Evolutionary conservation across 2,113 vertebrate genomes (phyloP).

Genomic region (Grammomys dolichurus): DNA sequence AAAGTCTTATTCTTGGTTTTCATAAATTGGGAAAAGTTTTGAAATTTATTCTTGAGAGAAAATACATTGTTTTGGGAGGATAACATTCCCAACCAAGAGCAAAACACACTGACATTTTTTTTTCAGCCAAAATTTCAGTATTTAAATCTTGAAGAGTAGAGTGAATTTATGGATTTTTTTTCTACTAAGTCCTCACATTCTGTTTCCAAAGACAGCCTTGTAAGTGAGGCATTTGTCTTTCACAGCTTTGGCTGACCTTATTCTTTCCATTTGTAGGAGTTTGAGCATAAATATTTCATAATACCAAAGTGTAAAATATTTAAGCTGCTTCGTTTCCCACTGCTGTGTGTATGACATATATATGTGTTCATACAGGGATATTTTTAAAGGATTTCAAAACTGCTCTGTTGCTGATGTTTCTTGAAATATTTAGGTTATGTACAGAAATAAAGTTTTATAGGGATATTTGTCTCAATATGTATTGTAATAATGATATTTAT

Average conservation of each 20-base stretch:
- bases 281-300: slow-evolving; percentile 72
- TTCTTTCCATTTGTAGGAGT: slow-evolving; percentile 31
- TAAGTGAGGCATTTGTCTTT: slow-evolving; percentile 46
- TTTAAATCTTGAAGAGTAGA: slow-evolving; percentile 40
- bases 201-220: not conserved
- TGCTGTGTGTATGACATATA: not conserved
- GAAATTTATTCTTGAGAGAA: slow-evolving; percentile 2
- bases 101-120: slow-evolving; percentile 34
- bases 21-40: not conserved
- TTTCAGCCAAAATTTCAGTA: slow-evolving; percentile 21
- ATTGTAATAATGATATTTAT: not conserved
- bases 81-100: not conserved
- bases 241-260: slow-evolving; percentile 54
- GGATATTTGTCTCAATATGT: not conserved
- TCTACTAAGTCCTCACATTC: not conserved
- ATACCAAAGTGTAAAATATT: slow-evolving; percentile 72
- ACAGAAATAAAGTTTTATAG: not conserved
- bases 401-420: slow-evolving; percentile 16
- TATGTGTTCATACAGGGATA: not conserved
- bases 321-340: slow-evolving; percentile 56
- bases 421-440: not conserved
- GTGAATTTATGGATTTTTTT: not conserved
- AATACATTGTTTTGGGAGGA: not conserved
- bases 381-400: not conserved
- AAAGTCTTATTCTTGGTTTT: not conserved